phyloP scores from a whole-genome alignment of 2,113 vertebrate genomes.

The Phyllopteryx taeniolatus region DNA sequence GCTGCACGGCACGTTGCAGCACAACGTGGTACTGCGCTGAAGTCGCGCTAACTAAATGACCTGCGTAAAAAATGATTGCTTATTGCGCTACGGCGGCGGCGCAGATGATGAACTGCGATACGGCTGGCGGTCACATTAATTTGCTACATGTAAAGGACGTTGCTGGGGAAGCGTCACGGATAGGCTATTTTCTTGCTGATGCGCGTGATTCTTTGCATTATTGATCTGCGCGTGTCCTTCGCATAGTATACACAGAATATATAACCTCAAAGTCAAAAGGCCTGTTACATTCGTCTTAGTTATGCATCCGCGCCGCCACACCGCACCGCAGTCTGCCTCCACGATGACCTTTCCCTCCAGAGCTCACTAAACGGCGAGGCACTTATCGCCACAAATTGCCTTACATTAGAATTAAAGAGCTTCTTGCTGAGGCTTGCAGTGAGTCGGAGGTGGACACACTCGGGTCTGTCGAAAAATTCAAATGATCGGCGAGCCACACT shows the following conservation, averaged over 20 bases:
- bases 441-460: not conserved
- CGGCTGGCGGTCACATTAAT: no score
- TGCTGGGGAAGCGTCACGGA: not conserved
- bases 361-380: not conserved
- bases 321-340: not conserved
- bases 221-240: not conserved
- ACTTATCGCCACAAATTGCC: not conserved
- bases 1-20: no score
- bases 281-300: not conserved
- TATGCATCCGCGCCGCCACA: not conserved
- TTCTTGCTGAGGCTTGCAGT: slow-evolving; percentile 1
- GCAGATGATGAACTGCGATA: no score
- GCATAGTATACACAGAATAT: not conserved
- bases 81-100: no score
- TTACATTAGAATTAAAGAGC: not conserved
- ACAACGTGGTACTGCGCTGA: no score
- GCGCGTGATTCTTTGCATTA: not conserved
- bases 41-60: no score
- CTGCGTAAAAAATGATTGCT: no score
- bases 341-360: not conserved
- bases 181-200: not conserved
- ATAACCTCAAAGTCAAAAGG: not conserved
- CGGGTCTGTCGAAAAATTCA: not conserved
- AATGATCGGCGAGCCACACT: not conserved
- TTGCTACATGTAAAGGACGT: not conserved